These are phyloP conservation scores for Drosophila macrospina DNA, from an alignment of 2,888 invertebrate species.

Conservation along the genomic window DNA sequence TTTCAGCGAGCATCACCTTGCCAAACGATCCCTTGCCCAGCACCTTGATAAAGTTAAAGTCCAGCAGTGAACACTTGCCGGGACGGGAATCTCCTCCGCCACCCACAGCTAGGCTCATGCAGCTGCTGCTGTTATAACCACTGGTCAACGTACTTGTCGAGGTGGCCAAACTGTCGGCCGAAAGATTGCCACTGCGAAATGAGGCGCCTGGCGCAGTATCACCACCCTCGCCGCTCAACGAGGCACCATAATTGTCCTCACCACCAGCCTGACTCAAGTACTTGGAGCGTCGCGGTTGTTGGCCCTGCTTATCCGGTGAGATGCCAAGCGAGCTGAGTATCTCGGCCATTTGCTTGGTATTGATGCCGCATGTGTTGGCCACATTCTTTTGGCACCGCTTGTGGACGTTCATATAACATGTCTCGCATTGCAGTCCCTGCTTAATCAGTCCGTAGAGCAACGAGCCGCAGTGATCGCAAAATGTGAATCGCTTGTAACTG, in stretches of 20 bases:
- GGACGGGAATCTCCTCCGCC: slow-evolving; percentile 78
- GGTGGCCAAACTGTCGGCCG: slow-evolving; percentile 72
- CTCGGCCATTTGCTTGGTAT: slow-evolving; percentile 98
- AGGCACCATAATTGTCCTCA: slow-evolving; percentile 85
- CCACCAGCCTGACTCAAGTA: slow-evolving; percentile 85
- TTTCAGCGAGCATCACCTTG: slow-evolving; percentile 99
- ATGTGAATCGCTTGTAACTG: slow-evolving; percentile 98
- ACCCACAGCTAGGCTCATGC: slow-evolving; percentile 78
- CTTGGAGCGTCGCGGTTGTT: slow-evolving; percentile 88
- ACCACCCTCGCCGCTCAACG: slow-evolving; percentile 83
- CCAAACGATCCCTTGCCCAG: slow-evolving; percentile 99
- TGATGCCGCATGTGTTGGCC: slow-evolving; percentile 99
- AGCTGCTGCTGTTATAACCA: slow-evolving; percentile 76
- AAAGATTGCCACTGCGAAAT: slow-evolving; percentile 77
- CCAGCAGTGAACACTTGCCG: slow-evolving; percentile 90
- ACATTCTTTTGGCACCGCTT: slow-evolving; percentile 99
- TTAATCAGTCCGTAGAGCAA: slow-evolving; percentile 97
- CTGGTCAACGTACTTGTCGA: slow-evolving; percentile 74
- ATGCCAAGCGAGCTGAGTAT: slow-evolving; percentile 96
- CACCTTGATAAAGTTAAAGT: slow-evolving; percentile 99
- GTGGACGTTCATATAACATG: slow-evolving; percentile 98
- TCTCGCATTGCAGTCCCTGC: slow-evolving; percentile 98
- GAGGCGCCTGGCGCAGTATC: slow-evolving; percentile 73
- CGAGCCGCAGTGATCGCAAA: slow-evolving; percentile 99
- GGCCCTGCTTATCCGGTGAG: slow-evolving; percentile 93